Conservation (phyloP, 2,888 invertebrate species). For the Caenorhabditis drosophilae region DNA sequence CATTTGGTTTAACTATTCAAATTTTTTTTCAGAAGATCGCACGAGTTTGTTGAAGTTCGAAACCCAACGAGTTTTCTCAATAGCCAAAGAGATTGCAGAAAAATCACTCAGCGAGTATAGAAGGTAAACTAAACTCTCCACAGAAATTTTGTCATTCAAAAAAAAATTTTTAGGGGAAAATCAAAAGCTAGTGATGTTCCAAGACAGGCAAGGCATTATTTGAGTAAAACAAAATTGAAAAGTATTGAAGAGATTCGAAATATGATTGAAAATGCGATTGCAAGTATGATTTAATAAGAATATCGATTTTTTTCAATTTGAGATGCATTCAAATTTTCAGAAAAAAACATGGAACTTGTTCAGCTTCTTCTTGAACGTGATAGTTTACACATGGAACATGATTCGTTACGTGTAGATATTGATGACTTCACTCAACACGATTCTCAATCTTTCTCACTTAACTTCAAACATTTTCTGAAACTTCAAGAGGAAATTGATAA, state of each 20-base stretch:
- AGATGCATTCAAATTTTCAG: slow-evolving; percentile 68
- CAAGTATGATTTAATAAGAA: too few species aligned
- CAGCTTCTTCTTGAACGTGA: slow-evolving; percentile 88
- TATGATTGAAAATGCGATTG: slow-evolving; percentile 42
- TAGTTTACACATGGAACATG: slow-evolving; percentile 95
- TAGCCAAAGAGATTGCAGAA: slow-evolving; percentile 88
- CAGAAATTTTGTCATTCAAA: neutral
- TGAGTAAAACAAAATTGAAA: slow-evolving; percentile 35
- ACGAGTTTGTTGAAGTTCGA: slow-evolving; percentile 85
- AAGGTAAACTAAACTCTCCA: slow-evolving; percentile 43
- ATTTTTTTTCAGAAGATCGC: slow-evolving; percentile 76
- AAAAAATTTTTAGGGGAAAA: slow-evolving; percentile 60
- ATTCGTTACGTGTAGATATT: slow-evolving; percentile 94
- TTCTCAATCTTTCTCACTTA: slow-evolving; percentile 19
- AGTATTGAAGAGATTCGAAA: slow-evolving; percentile 26
- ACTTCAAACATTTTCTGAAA: slow-evolving; percentile 14
- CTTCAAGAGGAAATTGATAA: slow-evolving; percentile 15
- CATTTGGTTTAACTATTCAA: too few species aligned
- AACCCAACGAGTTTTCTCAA: slow-evolving; percentile 84
- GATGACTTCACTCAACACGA: slow-evolving; percentile 82
- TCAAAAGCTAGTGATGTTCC: slow-evolving; percentile 45
- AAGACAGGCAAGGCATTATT: slow-evolving; percentile 43
- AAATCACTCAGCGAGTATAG: slow-evolving; percentile 79
- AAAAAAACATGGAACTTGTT: slow-evolving; percentile 86
- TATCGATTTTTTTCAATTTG: slow-evolving; percentile 3